Evolutionary conservation across 2,797 vertebrate genomes (phyloP), one percentile per base, ranked within the genome.

Genomic region (Ateles fusciceps): DNA sequence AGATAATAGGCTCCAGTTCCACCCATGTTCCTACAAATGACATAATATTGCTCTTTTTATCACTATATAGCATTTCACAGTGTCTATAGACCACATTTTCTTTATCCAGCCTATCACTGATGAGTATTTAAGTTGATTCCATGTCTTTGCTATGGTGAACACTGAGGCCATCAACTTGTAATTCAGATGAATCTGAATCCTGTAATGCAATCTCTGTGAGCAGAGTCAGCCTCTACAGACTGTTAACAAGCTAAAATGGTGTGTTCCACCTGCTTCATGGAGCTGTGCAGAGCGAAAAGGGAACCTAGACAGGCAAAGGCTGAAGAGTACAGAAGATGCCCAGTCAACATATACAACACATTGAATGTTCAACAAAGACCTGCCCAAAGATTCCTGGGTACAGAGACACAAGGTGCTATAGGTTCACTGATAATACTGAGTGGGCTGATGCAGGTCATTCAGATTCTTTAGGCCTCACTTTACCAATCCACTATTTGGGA

Each of bases 291-390:
- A 71, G 2, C 2, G 36, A 19, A 8, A 8, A 36, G 0, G 1
- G 2, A 28, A 22, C 2, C 11, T 1, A 1, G 2, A 61, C 6
- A n/a, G 4, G 39, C 3, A 44, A 42, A 76, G 68, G 2, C 30
- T 7, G 17, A 2, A 1, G 10, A 19, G 11, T 1, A 10, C 6
- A 44, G 4, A 17, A 44, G 7, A 5, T 0, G 0, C 10, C 24
- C 55, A 30, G 13, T 46, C 36, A 2, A 14, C 2, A 24, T 10
- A 57, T 1, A 9, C 0, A 36, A 22, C 1, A 1, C 1, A 2
- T 1, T 13, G 30, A 22, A n/a, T 28, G 36, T 1, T 3, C 12
- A 22, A 64, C 13, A 13, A 2, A 24, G 6, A 33, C 7, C 11
- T 15, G 11, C 7, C 36, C 13, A 30, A 15, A 39, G 13, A 72